These are phyloP conservation scores for Andricus grossulariae DNA, from an alignment of 1,140 invertebrate species.

Conservation along the genomic window DNA sequence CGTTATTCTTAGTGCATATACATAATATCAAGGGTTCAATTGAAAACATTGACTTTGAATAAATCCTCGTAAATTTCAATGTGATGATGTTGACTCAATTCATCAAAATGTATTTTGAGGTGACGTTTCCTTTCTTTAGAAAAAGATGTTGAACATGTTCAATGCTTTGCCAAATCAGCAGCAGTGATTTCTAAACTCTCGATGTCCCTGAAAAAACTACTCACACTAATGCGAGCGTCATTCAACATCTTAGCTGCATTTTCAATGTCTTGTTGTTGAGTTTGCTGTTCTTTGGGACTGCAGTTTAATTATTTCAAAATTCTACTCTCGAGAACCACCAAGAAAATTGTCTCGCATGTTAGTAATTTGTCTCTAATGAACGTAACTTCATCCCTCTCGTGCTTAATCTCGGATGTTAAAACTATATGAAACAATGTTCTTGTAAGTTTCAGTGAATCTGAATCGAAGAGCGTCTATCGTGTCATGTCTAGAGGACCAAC, in stretches of 20 bases:
- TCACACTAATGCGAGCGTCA: background rate
- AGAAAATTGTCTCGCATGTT: conserved; percentile 22
- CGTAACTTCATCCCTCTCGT: conserved; percentile 27
- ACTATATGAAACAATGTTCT: conserved; percentile 37
- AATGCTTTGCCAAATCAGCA: background rate
- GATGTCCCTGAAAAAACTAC: background rate
- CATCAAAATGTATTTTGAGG: background rate
- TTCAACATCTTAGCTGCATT: conserved; percentile 20
- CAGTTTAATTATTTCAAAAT: background rate
- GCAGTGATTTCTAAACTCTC: background rate
- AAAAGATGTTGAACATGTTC: conserved; percentile 4
- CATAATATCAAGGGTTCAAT: conserved; percentile 1
- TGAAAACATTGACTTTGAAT: conserved; percentile 1
- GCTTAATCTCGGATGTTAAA: conserved; percentile 20
- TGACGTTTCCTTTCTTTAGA: background rate
- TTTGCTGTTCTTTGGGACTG: background rate
- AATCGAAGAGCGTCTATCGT: too few species aligned
- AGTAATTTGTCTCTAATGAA: conserved; percentile 37
- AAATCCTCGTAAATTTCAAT: background rate
- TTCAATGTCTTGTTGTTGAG: background rate
- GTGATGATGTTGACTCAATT: too few species aligned
- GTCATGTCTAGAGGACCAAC: too few species aligned
- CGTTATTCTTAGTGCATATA: background rate
- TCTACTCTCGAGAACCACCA: background rate
- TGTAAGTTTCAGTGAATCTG: conserved; percentile 10